Conservation (phyloP, 92 coral and sea anemone species). For the Chrysogorgia sp. region DNA sequence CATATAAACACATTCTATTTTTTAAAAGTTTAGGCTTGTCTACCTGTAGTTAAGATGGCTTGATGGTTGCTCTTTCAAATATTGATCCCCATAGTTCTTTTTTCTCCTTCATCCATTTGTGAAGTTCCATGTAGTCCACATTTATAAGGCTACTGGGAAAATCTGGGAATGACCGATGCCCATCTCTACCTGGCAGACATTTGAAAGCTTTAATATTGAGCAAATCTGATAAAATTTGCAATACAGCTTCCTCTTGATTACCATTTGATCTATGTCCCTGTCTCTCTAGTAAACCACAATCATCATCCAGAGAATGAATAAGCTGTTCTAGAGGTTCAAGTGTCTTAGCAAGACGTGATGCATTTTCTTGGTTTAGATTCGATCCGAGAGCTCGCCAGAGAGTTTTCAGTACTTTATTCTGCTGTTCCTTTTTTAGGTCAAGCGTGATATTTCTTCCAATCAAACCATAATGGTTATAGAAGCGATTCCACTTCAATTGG, state of each 20-base stretch:
- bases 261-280: constrained; percentile 38
- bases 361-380: constrained; percentile 59
- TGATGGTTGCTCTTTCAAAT: constrained; percentile 19
- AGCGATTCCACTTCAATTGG: constrained; percentile 46
- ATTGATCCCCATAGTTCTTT: constrained; percentile 62
- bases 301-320: constrained; percentile 49
- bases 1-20: constrained; percentile 43
- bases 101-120: constrained; percentile 64
- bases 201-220: constrained; percentile 39
- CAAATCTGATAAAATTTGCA: constrained; percentile 51
- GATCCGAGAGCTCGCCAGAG: constrained; percentile 61
- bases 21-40: no score
- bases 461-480: constrained; percentile 60
- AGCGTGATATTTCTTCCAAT: constrained; percentile 63
- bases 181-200: constrained; percentile 39
- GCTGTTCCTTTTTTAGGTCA: constrained; percentile 63
- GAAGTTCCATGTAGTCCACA: constrained; percentile 65
- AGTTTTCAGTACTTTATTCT: constrained; percentile 55
- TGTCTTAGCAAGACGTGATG: constrained; percentile 55
- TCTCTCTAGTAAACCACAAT: constrained; percentile 40
- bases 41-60: not conserved
- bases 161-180: constrained; percentile 60
- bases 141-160: constrained; percentile 41
- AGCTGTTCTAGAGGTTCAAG: constrained; percentile 46
- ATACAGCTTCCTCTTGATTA: constrained; percentile 40